phyloP scores from a whole-genome alignment of 92 coral and sea anemone genomes.

The Bergia sp. region DNA sequence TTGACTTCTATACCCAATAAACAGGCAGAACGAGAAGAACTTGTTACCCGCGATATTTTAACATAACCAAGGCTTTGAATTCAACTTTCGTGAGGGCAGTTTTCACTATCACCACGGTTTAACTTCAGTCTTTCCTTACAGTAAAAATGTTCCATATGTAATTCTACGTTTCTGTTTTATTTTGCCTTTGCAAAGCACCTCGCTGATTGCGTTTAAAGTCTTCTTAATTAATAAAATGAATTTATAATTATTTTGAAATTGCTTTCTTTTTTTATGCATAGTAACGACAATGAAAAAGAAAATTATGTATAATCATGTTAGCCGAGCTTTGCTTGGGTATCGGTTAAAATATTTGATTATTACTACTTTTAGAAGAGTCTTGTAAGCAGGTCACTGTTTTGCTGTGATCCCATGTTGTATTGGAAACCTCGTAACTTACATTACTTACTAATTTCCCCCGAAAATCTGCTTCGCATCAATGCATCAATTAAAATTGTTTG shows the following conservation, averaged over 20 bases:
- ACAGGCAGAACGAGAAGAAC: not conserved
- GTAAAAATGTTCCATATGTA: not conserved
- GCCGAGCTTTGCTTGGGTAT: not conserved
- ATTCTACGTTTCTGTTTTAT: not conserved
- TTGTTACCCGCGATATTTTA: not conserved
- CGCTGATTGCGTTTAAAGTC: slow-evolving; percentile 1
- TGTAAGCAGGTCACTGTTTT: not conserved
- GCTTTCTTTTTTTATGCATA: not conserved
- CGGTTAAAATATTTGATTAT: not conserved
- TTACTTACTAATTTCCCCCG: not conserved
- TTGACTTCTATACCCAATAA: not conserved
- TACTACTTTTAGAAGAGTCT: not conserved
- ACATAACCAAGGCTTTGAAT: not conserved
- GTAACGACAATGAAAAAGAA: not conserved
- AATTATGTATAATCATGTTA: not conserved
- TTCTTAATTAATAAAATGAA: not conserved
- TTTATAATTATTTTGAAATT: not conserved
- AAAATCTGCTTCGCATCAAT: not conserved
- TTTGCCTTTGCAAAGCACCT: slow-evolving; percentile 2
- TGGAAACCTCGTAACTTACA: not conserved
- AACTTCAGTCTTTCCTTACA: not conserved
- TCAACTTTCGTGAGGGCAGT: not conserved
- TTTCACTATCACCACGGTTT: not conserved
- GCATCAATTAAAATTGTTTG: not conserved
- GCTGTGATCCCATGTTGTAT: not conserved